Percentiles rank a stretch among this genome's conserved stretches.
These are phyloP conservation scores for Microtus richardsoni DNA, from an alignment of 2,113 vertebrate genomes.

Conservation along the genomic window DNA sequence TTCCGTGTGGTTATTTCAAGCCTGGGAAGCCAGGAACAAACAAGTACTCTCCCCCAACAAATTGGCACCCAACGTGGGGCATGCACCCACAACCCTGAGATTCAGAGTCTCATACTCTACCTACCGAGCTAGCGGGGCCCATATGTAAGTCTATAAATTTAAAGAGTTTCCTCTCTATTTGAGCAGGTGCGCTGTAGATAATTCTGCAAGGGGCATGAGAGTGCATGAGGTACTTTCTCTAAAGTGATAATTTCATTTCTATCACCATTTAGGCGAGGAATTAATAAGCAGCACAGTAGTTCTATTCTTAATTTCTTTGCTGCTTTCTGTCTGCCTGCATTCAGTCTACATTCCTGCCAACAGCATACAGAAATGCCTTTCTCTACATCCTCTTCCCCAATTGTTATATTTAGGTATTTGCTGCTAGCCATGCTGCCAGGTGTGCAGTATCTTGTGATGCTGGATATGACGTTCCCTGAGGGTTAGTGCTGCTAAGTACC, in stretches of 20 bases:
- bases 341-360: not conserved
- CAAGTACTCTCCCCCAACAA: too few relatives aligned
- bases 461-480: not conserved
- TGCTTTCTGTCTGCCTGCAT: not conserved
- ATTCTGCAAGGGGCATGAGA: too few relatives aligned
- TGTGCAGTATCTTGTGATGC: not conserved
- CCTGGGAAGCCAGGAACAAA: too few relatives aligned
- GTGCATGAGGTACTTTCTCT: too few relatives aligned
- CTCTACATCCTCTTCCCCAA: rapidly evolving
- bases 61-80: too few relatives aligned
- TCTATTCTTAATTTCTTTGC: not conserved
- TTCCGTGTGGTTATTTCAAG: too few relatives aligned
- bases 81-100: too few relatives aligned
- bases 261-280: not conserved
- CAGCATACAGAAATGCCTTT: not conserved
- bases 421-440: not conserved
- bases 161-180: not conserved
- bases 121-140: too few relatives aligned
- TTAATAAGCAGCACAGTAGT: not conserved
- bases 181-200: not conserved
- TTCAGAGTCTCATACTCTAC: too few relatives aligned
- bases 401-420: not conserved
- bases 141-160: not conserved
- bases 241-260: not conserved
- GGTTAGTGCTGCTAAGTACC: not conserved